Base-by-base conservation (phyloP, 2,797 vertebrate genomes). In the Thunnus albacares region DNA sequence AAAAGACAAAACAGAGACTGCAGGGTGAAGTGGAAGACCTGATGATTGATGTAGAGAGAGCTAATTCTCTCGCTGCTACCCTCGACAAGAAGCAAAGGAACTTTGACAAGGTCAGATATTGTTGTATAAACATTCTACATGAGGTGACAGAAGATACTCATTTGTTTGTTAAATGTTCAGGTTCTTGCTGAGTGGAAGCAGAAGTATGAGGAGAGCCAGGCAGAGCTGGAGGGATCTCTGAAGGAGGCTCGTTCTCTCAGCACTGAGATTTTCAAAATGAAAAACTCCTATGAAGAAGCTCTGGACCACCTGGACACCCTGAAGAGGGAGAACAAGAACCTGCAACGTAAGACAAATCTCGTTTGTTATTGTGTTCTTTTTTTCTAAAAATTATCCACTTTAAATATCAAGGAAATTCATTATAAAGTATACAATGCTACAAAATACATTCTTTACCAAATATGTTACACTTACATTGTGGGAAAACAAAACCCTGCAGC, bases 191-290 rank as follows among this genome's bases (percentile, higher is more conserved):
- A 96, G 56, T 96, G 96, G 96, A 97, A 97, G 71, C 96, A 97
- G 87, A 97, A 97, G 83, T 96, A 93, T 3, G 96, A 97, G 81
- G 97, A 97, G 79, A 94, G 96, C 0, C 96, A 97, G 80, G 91
- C 95, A 0, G 96, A 97, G 90, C 90, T 97, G 81, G 96, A 97
- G 17, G 92, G 94, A 0, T 88, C 96, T 0, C 95, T 92, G 73
- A 97, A 97, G 58, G 96, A 97, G 51, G 87, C 95, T 4, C 95
- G 96, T 0, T 75, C 95, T 2, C 86, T 97, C 15, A 96, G 96
- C 85, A 97, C 96, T 0, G 96, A 97, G 73, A 92, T 97, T 63
- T 97, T 97, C 81, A 97, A 97, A 68, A 63, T 97, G 80, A 97
- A 96, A 70, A 97, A 97, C 0, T 95, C 96, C 1, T 97, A 96